A percentile compares a stretch with the other conserved stretches of the same genome.
Conservation (phyloP, 1,140 invertebrate species). For the Caenorhabditis latens region DNA sequence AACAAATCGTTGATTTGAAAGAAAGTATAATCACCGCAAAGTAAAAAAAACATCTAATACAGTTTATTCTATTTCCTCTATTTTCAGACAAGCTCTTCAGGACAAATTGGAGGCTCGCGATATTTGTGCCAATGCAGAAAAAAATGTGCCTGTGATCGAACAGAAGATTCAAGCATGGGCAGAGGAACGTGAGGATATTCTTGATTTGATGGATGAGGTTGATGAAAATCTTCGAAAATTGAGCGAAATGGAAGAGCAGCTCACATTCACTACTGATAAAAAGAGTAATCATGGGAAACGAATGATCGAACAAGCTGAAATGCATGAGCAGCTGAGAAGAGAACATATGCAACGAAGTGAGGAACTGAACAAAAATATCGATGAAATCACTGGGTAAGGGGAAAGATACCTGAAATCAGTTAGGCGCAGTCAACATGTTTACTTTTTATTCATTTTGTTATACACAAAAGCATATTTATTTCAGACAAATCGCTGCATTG, state of each 20-base stretch:
- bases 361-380: not conserved
- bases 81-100: conserved; percentile 1
- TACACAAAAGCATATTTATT: too few species aligned
- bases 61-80: not conserved
- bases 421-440: too few species aligned
- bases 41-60: not conserved
- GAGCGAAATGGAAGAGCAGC: conserved; percentile 2
- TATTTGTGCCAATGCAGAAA: conserved; percentile 1
- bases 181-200: not conserved
- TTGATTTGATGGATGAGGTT: conserved; percentile 4
- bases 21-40: not conserved
- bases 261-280: not conserved
- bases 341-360: not conserved
- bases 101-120: not conserved
- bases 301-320: not conserved
- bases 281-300: not conserved
- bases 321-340: conserved; percentile 20
- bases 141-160: not conserved
- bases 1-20: conserved; percentile 4
- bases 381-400: conserved; percentile 6
- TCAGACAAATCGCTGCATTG: conserved; percentile 14
- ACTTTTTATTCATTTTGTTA: not conserved
- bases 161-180: not conserved
- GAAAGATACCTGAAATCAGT: not conserved
- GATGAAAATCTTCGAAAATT: conserved; percentile 24